Conservation (phyloP, 1,140 invertebrate genomes). For the Drosophila suzukii region DNA sequence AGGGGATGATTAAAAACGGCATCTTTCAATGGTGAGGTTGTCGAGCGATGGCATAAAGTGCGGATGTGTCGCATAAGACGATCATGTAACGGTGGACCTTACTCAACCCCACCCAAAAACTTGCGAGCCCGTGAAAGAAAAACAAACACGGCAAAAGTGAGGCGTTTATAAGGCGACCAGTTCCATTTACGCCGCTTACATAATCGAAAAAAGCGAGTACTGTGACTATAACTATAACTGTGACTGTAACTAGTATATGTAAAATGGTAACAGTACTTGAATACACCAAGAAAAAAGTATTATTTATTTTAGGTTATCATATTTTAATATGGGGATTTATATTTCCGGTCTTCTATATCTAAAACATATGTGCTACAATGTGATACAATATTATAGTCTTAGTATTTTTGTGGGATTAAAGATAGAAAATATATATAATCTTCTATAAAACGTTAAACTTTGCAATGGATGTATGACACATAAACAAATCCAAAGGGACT, state of each 20-base stretch:
- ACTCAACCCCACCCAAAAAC: slow-evolving; percentile 10
- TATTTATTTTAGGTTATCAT: background rate
- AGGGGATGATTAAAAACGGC: background rate
- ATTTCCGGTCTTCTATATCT: too few relatives aligned
- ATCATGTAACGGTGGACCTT: slow-evolving; percentile 25
- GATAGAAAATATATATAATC: too few relatives aligned
- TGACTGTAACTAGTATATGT: slow-evolving; percentile 7
- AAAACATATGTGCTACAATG: background rate
- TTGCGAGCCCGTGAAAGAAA: slow-evolving; percentile 17
- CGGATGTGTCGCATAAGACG: slow-evolving; percentile 7
- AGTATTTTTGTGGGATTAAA: too few relatives aligned
- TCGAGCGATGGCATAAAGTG: slow-evolving; percentile 2
- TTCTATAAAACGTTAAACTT: background rate
- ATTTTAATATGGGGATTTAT: too few relatives aligned
- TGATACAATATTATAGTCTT: too few relatives aligned
- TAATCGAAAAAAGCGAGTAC: slow-evolving; percentile 13
- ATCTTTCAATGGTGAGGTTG: background rate
- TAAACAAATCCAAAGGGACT: background rate
- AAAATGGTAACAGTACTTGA: background rate
- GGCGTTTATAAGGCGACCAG: slow-evolving; percentile 31
- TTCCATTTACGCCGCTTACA: slow-evolving; percentile 26
- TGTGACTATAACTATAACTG: slow-evolving; percentile 6
- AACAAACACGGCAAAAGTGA: slow-evolving; percentile 27
- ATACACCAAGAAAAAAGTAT: background rate
- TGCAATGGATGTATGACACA: background rate